phyloP scores from a whole-genome alignment of 2,113 vertebrate genomes.

The Ivindomyrus marchei region DNA sequence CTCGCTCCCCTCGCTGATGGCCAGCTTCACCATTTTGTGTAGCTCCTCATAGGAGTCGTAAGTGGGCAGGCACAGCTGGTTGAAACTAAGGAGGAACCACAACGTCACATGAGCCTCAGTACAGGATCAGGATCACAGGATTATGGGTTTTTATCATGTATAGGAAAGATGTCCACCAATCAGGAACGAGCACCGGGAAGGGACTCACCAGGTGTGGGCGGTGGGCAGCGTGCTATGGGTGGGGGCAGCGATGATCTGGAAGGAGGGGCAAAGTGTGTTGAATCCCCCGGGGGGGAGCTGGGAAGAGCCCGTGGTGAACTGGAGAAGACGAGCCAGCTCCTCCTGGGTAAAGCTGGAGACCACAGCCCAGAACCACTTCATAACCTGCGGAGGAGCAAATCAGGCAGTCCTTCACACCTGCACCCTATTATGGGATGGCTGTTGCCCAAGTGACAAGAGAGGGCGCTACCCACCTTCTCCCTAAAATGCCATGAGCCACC shows the following conservation, averaged over 20 bases:
- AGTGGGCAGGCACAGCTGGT: slow-evolving; percentile 99
- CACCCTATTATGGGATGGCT: background rate
- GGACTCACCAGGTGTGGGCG: slow-evolving; percentile 84
- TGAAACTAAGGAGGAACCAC: slow-evolving; percentile 72
- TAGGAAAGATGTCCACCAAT: background rate
- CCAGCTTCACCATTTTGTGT: slow-evolving; percentile 95
- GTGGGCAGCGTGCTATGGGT: slow-evolving; percentile 96
- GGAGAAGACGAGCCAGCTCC: slow-evolving; percentile 88
- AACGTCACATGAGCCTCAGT: background rate
- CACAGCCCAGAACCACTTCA: slow-evolving; percentile 98
- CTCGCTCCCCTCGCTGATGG: slow-evolving; percentile 97
- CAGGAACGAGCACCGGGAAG: background rate
- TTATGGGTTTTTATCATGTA: background rate
- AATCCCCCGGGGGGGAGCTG: slow-evolving; percentile 94
- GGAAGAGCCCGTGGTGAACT: slow-evolving; percentile 97
- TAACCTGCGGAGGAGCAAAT: slow-evolving; percentile 65
- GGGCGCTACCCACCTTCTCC: slow-evolving; percentile 72
- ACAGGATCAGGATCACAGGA: background rate
- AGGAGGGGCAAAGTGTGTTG: slow-evolving; percentile 91
- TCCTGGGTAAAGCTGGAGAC: slow-evolving; percentile 97
- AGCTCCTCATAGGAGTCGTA: slow-evolving; percentile 98
- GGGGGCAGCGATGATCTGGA: slow-evolving; percentile 94
- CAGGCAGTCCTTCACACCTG: background rate
- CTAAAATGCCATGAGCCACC: slow-evolving; percentile 97
- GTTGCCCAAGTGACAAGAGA: background rate